Base-by-base conservation (phyloP, 1,140 invertebrate genomes). In the Galendromus occidentalis region DNA sequence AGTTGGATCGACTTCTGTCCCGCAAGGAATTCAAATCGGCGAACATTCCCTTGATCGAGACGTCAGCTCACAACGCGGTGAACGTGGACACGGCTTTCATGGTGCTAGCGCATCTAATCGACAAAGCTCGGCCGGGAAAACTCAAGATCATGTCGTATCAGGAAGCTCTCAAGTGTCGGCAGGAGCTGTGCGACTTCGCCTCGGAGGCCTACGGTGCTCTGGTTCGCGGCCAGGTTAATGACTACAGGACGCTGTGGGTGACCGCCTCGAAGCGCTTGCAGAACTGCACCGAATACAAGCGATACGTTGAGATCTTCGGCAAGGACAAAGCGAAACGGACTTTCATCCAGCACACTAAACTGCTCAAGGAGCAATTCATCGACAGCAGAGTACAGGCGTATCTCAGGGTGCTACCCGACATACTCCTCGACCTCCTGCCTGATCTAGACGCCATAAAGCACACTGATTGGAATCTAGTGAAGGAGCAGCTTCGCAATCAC, bases 21-120 rank as follows among this genome's bases (percentile, higher is more conserved):
- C 80, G 90, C 29, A 94, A 93, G 75, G 92, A 97, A 75, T 93
- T 91, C 73, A 92, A 91, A 74, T 84, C 84, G 66, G 72, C 71
- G 45, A 75, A 81, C 68, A 88, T 97, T 70, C 84, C 87, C 0
- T 78, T 97, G 45, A 84, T 98, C 41, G 93, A 97, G 79, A 93
- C 91, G 0, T 96, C 91, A 14, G 85, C 92, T 7, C 91, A 96
- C 72, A 88, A 95, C 73, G 96, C 94, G 75, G 89, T 98, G 55
- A 98, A 98, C 76, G 87, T 96, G 18, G 93, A 97, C 73, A 77
- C 88, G 68, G 88, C 92, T 7, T 97, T 97, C 76, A 82, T 96
- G 72, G 80, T 90, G 51, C 75, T 96, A 33, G 91, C 91, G 25
- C 91, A 96, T 76, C 82, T 94, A 75, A 85, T 95, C 67, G 92